Evolutionary conservation across 2,888 invertebrate genomes (phyloP), one percentile per base, ranked within the genome.

Genomic region (Brachynemurus nebulosus): DNA sequence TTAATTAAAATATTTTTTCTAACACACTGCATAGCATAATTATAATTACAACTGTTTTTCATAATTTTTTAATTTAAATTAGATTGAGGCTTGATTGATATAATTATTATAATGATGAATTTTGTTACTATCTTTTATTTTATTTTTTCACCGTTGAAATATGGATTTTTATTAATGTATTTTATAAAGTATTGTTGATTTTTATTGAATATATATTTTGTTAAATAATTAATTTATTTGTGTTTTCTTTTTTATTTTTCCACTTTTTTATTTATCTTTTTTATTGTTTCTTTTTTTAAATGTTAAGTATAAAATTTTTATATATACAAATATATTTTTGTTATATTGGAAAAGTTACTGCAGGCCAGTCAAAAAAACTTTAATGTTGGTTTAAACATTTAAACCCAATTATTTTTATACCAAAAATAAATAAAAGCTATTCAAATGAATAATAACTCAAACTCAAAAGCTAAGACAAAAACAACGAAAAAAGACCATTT

Each of bases 111-210:
- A 18, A 36, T 36, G n/a, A 37, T 37, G 20, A 40, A 40, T 44
- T 44, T 44, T 44, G 38, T 44, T 44, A 48, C 47, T 48, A 46
- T n/a, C 46, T 50, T 49, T 50, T 51, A 48, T 48, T 52, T 51
- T 52, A 52, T 52, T 52, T 52, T 52, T 52, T 52, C 52, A 52
- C 51, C 47, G 49, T 38, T 38, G 35, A 48, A 47, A 48, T 47
- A 47, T 47, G 45, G 47, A 45, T 45, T 47, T 44, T 44, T 47
- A 45, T 47, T 42, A 45, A 40, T 48, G 41, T 48, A 50, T 50
- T 50, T 47, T 46, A 50, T 50, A 46, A 46, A 48, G 47, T 46
- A 49, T 47, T 48, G 45, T 48, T 47, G 45, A 44, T 49, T 47
- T 48, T 50, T 48, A 48, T 34, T 49, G 44, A 48, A 49, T 49